Percentiles rank a stretch among this genome's conserved stretches.
Conservation (phyloP, 2,888 invertebrate species). For the Scotopteryx bipunctaria region DNA sequence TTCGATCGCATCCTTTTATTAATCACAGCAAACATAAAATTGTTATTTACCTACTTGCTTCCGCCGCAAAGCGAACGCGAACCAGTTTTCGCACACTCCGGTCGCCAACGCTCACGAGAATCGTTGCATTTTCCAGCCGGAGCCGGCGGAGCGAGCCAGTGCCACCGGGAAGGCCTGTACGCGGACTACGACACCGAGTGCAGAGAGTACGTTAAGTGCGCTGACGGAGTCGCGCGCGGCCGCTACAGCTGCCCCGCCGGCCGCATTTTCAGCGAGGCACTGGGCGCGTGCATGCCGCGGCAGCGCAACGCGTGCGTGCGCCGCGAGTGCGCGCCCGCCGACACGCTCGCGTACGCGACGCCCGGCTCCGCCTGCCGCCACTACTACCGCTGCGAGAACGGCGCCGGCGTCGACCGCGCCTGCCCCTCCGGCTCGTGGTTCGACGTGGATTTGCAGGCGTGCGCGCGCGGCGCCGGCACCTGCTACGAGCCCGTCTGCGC, state of each 20-base stretch:
- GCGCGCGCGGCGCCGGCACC: conserved; percentile 78
- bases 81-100: conserved; percentile 12
- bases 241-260: conserved; percentile 68
- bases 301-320: conserved; percentile 65
- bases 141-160: conserved; percentile 49
- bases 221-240: conserved; percentile 52
- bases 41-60: too few relatives aligned
- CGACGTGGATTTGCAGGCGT: conserved; percentile 79
- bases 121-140: conserved; percentile 51
- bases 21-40: conserved; percentile 2
- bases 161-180: conserved; percentile 69
- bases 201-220: conserved; percentile 73
- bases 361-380: conserved; percentile 82
- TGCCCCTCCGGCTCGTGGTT: conserved; percentile 83
- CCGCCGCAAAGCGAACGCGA: conserved; percentile 8
- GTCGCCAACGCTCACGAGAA: conserved; percentile 3
- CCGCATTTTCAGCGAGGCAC: conserved; percentile 70
- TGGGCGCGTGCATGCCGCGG: conserved; percentile 68
- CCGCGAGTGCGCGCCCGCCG: conserved; percentile 63
- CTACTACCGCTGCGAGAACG: conserved; percentile 83
- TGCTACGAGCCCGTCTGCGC: conserved; percentile 85
- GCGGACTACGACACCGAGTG: conserved; percentile 74
- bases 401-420: conserved; percentile 70
- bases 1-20: conserved; percentile 5
- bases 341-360: conserved; percentile 75